phyloP scores from a whole-genome alignment of 2,113 vertebrate species.

The Nannospalax galili region DNA sequence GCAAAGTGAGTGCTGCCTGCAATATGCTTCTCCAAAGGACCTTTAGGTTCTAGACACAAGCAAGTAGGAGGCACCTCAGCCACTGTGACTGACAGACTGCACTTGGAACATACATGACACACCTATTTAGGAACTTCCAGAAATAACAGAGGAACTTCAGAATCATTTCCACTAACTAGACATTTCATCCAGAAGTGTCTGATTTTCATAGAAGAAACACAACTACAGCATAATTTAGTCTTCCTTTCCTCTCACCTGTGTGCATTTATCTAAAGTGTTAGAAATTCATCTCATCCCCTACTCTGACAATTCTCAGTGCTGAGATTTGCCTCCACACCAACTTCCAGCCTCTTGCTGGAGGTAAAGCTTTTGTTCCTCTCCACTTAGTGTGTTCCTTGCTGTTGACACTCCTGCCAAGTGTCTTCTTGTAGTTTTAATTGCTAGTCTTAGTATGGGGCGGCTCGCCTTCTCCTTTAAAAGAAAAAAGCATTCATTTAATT shows the following conservation, averaged over 20 bases:
- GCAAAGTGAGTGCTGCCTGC: not conserved
- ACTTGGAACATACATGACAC: not conserved
- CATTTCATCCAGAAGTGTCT: constrained; percentile 9
- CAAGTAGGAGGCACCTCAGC: not conserved
- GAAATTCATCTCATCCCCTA: not conserved
- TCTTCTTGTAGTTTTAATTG: constrained; percentile 73
- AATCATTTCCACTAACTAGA: not conserved
- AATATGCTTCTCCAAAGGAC: not conserved
- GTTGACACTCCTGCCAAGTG: constrained; percentile 59
- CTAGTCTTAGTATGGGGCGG: constrained; percentile 65
- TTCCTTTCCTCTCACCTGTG: not conserved
- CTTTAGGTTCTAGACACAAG: not conserved
- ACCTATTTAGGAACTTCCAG: not conserved
- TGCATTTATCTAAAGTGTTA: not conserved
- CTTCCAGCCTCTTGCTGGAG: not conserved
- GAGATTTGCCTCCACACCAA: not conserved
- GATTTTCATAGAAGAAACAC: not conserved
- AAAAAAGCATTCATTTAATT: constrained; percentile 77
- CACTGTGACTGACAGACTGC: not conserved
- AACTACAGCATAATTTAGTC: not conserved
- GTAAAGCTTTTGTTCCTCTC: constrained; percentile 41
- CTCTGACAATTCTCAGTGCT: not conserved
- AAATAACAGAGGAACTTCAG: not conserved
- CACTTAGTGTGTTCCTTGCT: not conserved
- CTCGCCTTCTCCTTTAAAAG: constrained; percentile 60